Evolutionary conservation across 1,140 invertebrate species (phyloP), one percentile per base, ranked within the genome.

Genomic region (Solenopsis fugax): DNA sequence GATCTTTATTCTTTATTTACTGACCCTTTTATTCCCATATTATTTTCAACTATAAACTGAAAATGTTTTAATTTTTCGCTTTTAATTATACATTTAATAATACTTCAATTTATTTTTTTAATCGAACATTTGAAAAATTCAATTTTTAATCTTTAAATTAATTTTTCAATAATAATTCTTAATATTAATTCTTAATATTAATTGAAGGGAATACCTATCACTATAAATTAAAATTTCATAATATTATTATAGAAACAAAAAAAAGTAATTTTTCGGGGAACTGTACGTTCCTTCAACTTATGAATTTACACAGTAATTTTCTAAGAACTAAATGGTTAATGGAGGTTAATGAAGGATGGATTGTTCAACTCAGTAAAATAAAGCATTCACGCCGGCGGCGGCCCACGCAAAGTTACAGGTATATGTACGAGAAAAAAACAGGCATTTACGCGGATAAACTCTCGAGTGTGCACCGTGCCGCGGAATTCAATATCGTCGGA

Each of bases 401-500:
- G 16, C 37, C 12, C 37, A 24, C 16, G 56, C 48, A n/a, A 78
- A 78, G 56, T 85, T 85, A 64, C 60, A 77, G 45, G 48, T 77
- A 34, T 41, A 76, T 45, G 3, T 56, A 64, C 24, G 82, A 54
- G 50, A 84, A 84, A 81, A 81, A 84, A 84, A 65, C 69, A 54
- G 13, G 24, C 81, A 41, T 64, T 84, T 65, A 52, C 34, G 34
- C 62, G 73, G 58, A 75, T 50, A 84, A 84, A 84, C 29, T 75
- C 80, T 60, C 71, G 80, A 60, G 69, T 75, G 80, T 84, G 54
- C 65, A 84, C 60, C 69, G 69, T 56, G 29, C 24, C 69, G 29
- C 56, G n/a, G 54, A 73, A 84, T 84, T 84, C 54, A 41, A 82
- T 84, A 84, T 85, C 29, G 82, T 77, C 58, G 24, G 34, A 64